These are phyloP conservation scores for Mactra quadrangularis DNA, from an alignment of 1,140 invertebrate genomes.

Conservation along the genomic window DNA sequence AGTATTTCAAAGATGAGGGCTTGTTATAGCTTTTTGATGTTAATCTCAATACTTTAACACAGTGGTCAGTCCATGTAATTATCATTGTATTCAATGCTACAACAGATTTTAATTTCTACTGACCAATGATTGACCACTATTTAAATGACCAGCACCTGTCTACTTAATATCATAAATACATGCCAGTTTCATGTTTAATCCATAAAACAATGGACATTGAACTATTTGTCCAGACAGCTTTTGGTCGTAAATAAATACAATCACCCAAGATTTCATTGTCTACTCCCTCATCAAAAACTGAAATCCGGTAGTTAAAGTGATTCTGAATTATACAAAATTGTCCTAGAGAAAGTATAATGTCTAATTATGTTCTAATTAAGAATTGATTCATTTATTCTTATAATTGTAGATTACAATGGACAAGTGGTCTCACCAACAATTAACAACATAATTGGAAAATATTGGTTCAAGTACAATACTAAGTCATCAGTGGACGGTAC, in stretches of 20 bases:
- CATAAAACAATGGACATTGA: not conserved
- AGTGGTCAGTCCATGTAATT: constrained; percentile 12
- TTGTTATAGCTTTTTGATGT: constrained; percentile 47
- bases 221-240: constrained; percentile 6
- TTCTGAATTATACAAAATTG: no score
- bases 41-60: constrained; percentile 2
- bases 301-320: no score
- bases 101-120: not conserved
- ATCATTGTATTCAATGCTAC: constrained; percentile 24
- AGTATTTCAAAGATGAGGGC: constrained; percentile 44
- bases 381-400: no score
- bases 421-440: no score
- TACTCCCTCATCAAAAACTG: no score
- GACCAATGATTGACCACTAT: constrained; percentile 20
- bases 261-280: no score
- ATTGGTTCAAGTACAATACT: constrained; percentile 22
- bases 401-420: no score
- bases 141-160: constrained; percentile 41
- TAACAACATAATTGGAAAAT: constrained; percentile 36
- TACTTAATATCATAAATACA: not conserved
- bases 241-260: no score
- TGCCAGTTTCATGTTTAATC: not conserved
- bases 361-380: no score
- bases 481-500: constrained; percentile 45
- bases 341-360: no score